These are phyloP conservation scores for Kradibia gibbosae DNA, from an alignment of 1,140 invertebrate species.

Conservation along the genomic window DNA sequence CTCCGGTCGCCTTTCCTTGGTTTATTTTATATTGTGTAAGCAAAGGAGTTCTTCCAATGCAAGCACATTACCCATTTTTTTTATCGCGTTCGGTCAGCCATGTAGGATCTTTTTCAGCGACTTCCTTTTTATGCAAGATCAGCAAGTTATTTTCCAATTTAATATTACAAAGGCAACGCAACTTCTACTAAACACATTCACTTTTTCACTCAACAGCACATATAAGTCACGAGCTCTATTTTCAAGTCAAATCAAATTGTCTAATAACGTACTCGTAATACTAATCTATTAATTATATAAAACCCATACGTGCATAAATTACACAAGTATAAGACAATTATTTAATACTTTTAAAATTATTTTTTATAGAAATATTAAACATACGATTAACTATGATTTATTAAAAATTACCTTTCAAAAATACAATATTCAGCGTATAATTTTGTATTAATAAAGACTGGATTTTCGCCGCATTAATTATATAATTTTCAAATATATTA, in stretches of 20 bases:
- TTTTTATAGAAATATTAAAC: too few species aligned
- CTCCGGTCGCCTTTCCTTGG: conserved; percentile 16
- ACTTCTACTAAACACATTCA: conserved; percentile 13
- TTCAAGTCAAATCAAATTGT: conserved; percentile 11
- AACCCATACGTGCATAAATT: too few species aligned
- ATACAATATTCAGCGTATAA: too few species aligned
- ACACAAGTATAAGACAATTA: too few species aligned
- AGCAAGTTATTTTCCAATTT: conserved; percentile 20
- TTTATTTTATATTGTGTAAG: conserved; percentile 41
- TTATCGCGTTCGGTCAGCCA: background rate
- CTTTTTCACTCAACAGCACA: background rate
- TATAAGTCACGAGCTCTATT: background rate
- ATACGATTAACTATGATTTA: too few species aligned
- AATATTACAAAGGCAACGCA: conserved; percentile 18
- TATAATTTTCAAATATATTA: too few species aligned
- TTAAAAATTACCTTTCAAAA: too few species aligned
- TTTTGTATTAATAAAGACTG: too few species aligned
- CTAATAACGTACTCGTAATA: too few species aligned
- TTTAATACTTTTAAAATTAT: too few species aligned
- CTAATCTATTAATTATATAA: too few species aligned
- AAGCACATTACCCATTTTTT: background rate
- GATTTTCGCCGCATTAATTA: too few species aligned
- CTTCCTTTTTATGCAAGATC: conserved; percentile 46
- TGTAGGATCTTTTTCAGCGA: background rate
- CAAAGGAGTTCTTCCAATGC: conserved; percentile 2